phyloP scores from a whole-genome alignment of 1,140 invertebrate genomes.

The Caenorhabditis tropicalis region DNA sequence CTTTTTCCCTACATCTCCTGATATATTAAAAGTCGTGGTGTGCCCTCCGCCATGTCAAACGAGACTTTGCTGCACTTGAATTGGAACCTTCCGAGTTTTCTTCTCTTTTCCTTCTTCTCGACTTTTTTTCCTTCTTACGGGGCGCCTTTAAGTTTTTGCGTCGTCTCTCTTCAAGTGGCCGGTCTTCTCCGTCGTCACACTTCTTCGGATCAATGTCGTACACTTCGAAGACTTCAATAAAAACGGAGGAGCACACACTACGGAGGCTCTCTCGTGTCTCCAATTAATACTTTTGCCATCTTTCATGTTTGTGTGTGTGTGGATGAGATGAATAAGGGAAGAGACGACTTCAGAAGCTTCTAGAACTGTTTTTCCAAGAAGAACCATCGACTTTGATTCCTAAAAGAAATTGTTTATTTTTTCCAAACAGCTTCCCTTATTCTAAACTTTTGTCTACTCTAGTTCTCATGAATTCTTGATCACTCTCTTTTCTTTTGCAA shows the following conservation, averaged over 20 bases:
- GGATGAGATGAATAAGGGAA: not conserved
- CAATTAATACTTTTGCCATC: constrained; percentile 44
- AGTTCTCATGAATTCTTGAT: not conserved
- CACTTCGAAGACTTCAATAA: constrained; percentile 44
- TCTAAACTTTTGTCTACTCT: not conserved
- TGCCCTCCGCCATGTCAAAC: constrained; percentile 28
- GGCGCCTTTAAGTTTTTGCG: constrained; percentile 13
- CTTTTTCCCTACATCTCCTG: constrained; percentile 16
- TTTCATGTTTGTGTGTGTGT: constrained; percentile 28
- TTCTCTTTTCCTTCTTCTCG: not conserved
- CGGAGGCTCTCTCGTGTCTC: not conserved
- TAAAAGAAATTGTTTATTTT: too few species aligned
- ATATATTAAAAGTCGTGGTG: constrained; percentile 44
- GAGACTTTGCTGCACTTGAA: constrained; percentile 32
- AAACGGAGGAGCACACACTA: not conserved
- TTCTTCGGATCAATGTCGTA: constrained; percentile 40
- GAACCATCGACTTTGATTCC: not conserved
- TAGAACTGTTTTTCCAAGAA: not conserved
- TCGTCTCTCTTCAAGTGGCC: constrained; percentile 20
- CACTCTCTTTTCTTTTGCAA: not conserved
- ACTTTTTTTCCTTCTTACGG: not conserved
- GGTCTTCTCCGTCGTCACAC: not conserved
- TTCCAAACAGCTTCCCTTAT: too few species aligned
- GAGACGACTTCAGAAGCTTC: not conserved
- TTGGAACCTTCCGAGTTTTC: constrained; percentile 31